Evolutionary conservation across 2,888 invertebrate species (phyloP).

Genomic region (Dorcus parallelipipedus): DNA sequence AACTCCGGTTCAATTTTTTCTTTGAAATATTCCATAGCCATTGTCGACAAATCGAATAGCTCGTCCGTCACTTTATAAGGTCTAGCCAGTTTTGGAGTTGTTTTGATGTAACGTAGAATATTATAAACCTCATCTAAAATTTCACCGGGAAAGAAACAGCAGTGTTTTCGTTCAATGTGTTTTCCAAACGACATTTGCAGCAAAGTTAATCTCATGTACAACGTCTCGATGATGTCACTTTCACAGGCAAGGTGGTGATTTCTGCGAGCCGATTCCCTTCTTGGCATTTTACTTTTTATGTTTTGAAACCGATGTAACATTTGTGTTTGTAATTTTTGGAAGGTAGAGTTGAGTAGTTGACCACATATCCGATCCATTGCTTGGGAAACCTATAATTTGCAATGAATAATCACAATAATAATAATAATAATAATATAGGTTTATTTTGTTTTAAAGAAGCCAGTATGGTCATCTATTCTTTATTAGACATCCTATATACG

Average conservation of each 20-base stretch:
- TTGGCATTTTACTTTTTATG: constrained; percentile 88
- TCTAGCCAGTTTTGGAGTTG: constrained; percentile 75
- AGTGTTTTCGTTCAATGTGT: constrained; percentile 89
- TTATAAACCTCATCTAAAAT: constrained; percentile 85
- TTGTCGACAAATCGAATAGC: constrained; percentile 89
- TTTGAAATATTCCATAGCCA: constrained; percentile 98
- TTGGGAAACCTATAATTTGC: constrained; percentile 67
- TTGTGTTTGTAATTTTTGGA: constrained; percentile 79
- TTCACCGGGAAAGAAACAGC: constrained; percentile 94
- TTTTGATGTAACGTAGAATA: constrained; percentile 79
- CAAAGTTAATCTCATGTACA: constrained; percentile 87
- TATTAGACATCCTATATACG: too few relatives aligned
- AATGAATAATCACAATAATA: not conserved
- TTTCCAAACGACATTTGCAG: constrained; percentile 94
- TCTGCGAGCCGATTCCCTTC: constrained; percentile 85
- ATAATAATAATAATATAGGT: not conserved
- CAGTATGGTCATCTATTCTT: constrained; percentile 1
- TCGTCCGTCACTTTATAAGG: constrained; percentile 94
- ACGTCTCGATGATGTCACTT: constrained; percentile 88
- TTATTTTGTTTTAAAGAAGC: not conserved
- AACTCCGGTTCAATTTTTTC: constrained; percentile 87
- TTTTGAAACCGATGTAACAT: constrained; percentile 81
- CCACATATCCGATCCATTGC: constrained; percentile 79
- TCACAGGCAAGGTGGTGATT: constrained; percentile 89
- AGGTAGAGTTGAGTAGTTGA: constrained; percentile 77